These are phyloP conservation scores for Cydia fagiglandana DNA, from an alignment of 1,140 invertebrate species.

Conservation along the genomic window DNA sequence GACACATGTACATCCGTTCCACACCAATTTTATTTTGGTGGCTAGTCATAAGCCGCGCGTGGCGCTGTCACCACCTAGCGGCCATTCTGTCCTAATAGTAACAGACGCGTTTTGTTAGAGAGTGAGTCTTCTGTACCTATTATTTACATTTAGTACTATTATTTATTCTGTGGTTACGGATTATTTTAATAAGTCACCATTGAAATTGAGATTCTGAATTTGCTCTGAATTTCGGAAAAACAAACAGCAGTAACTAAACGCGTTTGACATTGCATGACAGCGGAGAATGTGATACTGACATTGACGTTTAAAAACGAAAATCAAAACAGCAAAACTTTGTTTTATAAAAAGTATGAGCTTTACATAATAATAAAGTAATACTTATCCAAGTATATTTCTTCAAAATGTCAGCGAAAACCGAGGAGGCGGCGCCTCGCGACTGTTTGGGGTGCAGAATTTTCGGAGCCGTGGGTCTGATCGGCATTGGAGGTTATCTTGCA, in stretches of 20 bases:
- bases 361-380: neutral
- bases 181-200: too few relatives aligned
- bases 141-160: too few relatives aligned
- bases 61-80: too few relatives aligned
- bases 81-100: too few relatives aligned
- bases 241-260: neutral
- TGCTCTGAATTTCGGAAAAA: neutral
- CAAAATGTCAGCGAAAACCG: slow-evolving; percentile 39
- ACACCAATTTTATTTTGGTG: too few relatives aligned
- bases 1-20: too few relatives aligned
- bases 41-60: too few relatives aligned
- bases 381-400: neutral
- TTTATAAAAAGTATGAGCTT: neutral
- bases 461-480: slow-evolving; percentile 57
- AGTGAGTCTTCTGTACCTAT: too few relatives aligned
- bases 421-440: slow-evolving; percentile 49
- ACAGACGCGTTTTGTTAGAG: too few relatives aligned
- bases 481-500: slow-evolving; percentile 66
- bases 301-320: neutral
- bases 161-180: too few relatives aligned
- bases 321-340: too few relatives aligned
- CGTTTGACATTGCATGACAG: neutral
- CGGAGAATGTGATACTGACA: neutral
- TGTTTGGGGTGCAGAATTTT: slow-evolving; percentile 60
- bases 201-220: too few relatives aligned